A percentile compares a stretch with the other conserved stretches of the same genome.
Evolutionary conservation across 2,797 vertebrate species (phyloP).

Genomic region (Borostomias antarcticus): DNA sequence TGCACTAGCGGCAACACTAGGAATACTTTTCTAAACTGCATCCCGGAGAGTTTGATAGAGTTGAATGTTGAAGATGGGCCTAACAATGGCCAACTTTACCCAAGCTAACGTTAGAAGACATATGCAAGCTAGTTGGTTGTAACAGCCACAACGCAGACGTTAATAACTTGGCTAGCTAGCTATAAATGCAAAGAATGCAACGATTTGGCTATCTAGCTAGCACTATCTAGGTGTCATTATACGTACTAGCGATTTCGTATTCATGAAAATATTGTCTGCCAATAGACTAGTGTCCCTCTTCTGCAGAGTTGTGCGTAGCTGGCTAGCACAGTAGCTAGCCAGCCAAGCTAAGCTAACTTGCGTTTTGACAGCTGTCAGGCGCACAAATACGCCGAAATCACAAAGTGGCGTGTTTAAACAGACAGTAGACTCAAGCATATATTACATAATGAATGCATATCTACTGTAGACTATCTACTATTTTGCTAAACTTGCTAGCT

Average conservation of each 20-base stretch:
- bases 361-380: constrained; percentile 77
- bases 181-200: no score
- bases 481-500: neutral
- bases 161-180: no score
- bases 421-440: neutral
- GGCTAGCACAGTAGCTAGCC: constrained; percentile 23
- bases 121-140: no score
- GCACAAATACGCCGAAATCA: constrained; percentile 58
- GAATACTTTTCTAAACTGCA: neutral
- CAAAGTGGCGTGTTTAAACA: constrained; percentile 5
- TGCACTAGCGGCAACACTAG: neutral
- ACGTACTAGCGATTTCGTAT: no score
- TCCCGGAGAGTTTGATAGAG: neutral
- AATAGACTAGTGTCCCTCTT: no score
- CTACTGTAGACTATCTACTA: neutral
- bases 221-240: no score
- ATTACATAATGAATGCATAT: neutral
- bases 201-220: neutral
- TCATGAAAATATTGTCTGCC: no score
- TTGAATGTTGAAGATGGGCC: neutral
- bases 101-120: no score
- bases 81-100: no score
- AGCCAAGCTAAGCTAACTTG: neutral
- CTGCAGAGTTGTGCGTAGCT: no score
- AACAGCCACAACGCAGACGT: no score